Percentiles rank a stretch among this genome's conserved stretches.
phyloP scores from a whole-genome alignment of 2,113 vertebrate species.

The Euleptes europaea region DNA sequence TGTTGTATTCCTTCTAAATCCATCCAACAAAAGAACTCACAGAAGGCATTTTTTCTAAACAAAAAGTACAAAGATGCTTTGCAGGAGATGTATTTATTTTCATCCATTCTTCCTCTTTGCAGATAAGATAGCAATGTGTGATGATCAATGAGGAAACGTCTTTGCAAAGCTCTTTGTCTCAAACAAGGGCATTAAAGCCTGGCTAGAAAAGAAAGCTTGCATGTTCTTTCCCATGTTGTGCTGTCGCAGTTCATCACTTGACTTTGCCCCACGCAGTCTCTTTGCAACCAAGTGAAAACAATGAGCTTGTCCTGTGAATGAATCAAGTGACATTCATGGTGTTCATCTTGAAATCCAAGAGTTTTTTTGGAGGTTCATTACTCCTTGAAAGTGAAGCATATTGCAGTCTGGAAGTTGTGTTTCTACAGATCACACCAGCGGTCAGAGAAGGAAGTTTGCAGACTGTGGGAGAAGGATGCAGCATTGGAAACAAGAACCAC shows the following conservation, averaged over 20 bases:
- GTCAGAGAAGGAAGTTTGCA: neutral
- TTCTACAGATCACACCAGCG: neutral
- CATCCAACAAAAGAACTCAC: neutral
- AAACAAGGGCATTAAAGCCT: neutral
- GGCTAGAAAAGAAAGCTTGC: neutral
- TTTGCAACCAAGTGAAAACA: neutral
- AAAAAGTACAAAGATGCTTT: neutral
- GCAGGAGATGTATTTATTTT: neutral
- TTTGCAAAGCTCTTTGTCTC: neutral
- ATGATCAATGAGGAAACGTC: neutral
- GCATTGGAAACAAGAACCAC: too few relatives aligned
- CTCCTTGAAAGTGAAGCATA: neutral
- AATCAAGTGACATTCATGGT: neutral
- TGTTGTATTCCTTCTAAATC: neutral
- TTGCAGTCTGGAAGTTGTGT: neutral
- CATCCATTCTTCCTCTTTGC: neutral
- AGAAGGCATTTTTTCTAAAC: neutral
- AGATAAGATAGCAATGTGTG: neutral
- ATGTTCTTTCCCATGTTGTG: neutral
- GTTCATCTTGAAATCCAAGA: neutral
- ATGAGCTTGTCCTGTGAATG: neutral
- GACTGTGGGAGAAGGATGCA: neutral
- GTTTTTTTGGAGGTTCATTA: neutral
- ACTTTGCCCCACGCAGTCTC: slow-evolving; percentile 1
- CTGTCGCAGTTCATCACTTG: neutral